Percentiles rank a stretch among this genome's conserved stretches.
Conservation (phyloP, 1,140 invertebrate species). For the Orchestia grillus region DNA sequence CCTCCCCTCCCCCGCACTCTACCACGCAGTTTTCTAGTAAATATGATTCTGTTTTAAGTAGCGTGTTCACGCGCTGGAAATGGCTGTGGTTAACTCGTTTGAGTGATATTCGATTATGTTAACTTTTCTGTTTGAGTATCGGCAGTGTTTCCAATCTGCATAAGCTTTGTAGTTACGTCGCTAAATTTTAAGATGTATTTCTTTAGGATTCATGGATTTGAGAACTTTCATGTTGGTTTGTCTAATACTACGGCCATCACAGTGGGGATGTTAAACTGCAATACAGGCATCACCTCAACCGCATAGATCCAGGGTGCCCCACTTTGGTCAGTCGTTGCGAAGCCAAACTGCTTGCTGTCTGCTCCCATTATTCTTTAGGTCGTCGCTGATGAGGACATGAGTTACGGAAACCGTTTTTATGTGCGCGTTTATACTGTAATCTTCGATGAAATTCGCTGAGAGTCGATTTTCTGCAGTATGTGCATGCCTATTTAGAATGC, state of each 20-base stretch:
- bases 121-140: not conserved
- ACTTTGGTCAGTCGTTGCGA: not conserved
- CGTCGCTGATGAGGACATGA: not conserved
- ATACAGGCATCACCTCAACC: not conserved
- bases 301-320: not conserved
- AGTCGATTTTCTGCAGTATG: not conserved
- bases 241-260: not conserved
- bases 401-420: not conserved
- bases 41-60: not conserved
- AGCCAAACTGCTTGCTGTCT: not conserved
- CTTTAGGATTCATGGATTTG: not conserved
- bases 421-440: not conserved
- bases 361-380: not conserved
- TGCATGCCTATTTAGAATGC: not conserved
- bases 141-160: not conserved
- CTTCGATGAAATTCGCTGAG: too few species aligned
- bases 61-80: not conserved
- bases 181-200: not conserved
- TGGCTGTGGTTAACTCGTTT: not conserved
- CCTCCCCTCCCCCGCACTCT: not conserved
- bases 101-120: not conserved
- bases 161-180: not conserved
- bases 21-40: not conserved
- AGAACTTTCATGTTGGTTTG: not conserved
- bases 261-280: not conserved